These are phyloP conservation scores for Stratiomys singularior DNA, from an alignment of 2,888 invertebrate species.

Conservation along the genomic window DNA sequence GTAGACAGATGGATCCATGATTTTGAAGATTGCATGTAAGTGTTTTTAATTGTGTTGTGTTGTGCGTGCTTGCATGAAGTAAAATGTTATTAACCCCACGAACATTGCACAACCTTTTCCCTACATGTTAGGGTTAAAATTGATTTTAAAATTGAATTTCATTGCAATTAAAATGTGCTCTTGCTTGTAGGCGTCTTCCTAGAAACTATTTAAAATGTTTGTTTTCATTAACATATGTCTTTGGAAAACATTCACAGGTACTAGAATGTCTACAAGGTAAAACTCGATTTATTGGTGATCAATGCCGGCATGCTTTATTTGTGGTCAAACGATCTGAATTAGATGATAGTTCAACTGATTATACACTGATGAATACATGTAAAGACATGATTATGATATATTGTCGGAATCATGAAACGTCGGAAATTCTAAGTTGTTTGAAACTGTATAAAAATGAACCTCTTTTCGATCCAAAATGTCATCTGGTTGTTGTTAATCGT, in stretches of 20 bases:
- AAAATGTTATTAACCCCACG: no score
- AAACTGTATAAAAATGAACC: constrained; percentile 81
- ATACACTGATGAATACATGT: constrained; percentile 84
- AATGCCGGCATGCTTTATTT: constrained; percentile 85
- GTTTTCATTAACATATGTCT: no score
- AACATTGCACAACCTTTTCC: no score
- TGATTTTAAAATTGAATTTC: no score
- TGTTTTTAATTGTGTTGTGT: no score
- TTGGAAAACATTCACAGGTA: constrained; percentile 67
- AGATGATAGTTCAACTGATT: constrained; percentile 87
- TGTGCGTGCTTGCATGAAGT: no score
- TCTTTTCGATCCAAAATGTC: constrained; percentile 85
- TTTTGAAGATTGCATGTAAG: no score
- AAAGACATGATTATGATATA: constrained; percentile 86
- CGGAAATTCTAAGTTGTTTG: constrained; percentile 79
- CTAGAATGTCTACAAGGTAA: constrained; percentile 81
- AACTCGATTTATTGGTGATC: constrained; percentile 72
- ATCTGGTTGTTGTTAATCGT: constrained; percentile 83
- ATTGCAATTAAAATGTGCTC: not conserved
- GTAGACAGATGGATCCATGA: no score
- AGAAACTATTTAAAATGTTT: no score
- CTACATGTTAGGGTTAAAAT: no score
- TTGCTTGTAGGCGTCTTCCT: not conserved
- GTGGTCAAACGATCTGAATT: constrained; percentile 87
- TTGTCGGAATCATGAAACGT: constrained; percentile 78